Evolutionary conservation across 2,888 invertebrate species (phyloP).

Genomic region (Synanthedon vespiformis): DNA sequence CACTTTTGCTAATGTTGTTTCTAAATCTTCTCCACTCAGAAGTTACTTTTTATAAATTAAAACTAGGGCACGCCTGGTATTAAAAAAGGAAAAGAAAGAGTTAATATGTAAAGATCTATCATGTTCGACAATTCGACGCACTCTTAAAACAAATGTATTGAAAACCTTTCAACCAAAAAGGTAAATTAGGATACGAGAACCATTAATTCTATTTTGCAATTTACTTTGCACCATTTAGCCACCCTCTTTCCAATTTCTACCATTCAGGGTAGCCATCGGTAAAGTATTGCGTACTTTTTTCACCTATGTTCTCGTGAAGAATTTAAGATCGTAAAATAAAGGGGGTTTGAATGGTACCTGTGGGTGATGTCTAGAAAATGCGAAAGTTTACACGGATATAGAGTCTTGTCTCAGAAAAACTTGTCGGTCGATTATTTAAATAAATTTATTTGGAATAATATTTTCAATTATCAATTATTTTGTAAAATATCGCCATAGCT

Average conservation of each 20-base stretch:
- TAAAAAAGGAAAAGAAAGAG: too few relatives aligned
- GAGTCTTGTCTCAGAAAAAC: neutral
- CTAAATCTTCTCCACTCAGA: too few relatives aligned
- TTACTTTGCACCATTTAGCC: conserved; percentile 12
- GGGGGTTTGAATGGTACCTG: conserved; percentile 35
- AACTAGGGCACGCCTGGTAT: too few relatives aligned
- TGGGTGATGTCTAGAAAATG: conserved; percentile 31
- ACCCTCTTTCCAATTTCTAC: conserved; percentile 33
- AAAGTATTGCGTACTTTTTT: conserved; percentile 41
- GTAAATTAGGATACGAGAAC: conserved; percentile 16
- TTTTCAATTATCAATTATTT: too few relatives aligned
- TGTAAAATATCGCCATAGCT: too few relatives aligned
- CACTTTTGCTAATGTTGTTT: too few relatives aligned
- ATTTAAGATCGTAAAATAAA: conserved; percentile 67
- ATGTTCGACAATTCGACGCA: neutral
- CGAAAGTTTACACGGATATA: conserved; percentile 9
- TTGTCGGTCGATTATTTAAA: too few relatives aligned
- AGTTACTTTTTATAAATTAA: too few relatives aligned
- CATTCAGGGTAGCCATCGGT: conserved; percentile 29
- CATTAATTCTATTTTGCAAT: conserved; percentile 36
- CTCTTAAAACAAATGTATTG: neutral
- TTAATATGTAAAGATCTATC: neutral
- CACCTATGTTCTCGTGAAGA: conserved; percentile 59
- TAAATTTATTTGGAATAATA: too few relatives aligned
- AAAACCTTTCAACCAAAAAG: conserved; percentile 3